Evolutionary conservation across 2,888 invertebrate species (phyloP).

Genomic region (Cephus pygmeus): DNA sequence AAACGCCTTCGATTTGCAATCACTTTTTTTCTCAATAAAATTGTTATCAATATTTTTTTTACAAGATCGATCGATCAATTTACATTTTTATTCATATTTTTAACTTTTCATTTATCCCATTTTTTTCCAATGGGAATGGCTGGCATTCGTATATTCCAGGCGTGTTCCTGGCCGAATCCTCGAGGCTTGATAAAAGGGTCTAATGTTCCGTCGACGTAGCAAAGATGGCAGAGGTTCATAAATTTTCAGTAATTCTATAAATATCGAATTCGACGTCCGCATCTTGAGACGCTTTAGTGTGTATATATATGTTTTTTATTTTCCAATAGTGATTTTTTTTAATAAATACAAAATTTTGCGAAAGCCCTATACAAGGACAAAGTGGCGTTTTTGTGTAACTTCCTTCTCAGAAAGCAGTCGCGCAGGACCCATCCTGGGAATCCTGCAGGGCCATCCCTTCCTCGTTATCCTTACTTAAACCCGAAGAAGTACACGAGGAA

Average conservation of each 20-base stretch:
- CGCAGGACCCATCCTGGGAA: not conserved
- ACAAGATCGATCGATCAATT: no score
- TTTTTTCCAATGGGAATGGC: no score
- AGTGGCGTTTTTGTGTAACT: not conserved
- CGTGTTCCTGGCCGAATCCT: slow-evolving; percentile 27
- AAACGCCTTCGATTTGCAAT: no score
- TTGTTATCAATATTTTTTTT: no score
- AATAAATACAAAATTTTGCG: not conserved
- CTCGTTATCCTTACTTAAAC: not conserved
- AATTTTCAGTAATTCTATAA: slow-evolving; percentile 28
- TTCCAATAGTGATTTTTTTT: not conserved
- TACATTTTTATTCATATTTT: no score
- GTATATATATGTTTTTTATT: no score
- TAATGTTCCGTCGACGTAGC: slow-evolving; percentile 14
- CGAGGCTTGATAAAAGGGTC: slow-evolving; percentile 31
- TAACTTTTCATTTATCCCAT: no score
- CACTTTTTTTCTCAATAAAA: no score
- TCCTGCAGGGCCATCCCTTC: not conserved
- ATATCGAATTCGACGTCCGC: not conserved
- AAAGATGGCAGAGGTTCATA: slow-evolving; percentile 28
- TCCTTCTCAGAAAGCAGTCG: not conserved
- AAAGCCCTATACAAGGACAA: not conserved
- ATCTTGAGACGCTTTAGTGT: not conserved
- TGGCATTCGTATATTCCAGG: not conserved
- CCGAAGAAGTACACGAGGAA: slow-evolving; percentile 17